phyloP scores from a whole-genome alignment of 2,888 invertebrate species.

The Blastobasis lacticolella region DNA sequence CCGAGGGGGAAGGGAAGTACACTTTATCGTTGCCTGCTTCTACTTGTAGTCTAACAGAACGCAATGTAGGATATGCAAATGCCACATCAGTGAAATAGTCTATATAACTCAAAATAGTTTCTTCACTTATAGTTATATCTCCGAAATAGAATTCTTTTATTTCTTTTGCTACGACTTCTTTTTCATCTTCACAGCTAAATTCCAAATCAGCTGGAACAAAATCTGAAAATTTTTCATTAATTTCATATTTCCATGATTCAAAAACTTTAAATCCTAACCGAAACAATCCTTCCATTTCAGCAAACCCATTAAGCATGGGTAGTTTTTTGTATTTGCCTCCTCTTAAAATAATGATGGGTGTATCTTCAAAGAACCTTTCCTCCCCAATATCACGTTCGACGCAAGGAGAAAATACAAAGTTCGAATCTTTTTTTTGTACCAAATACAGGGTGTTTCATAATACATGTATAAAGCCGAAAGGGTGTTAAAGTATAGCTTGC shows the following conservation, averaged over 20 bases:
- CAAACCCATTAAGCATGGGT: constrained; percentile 37
- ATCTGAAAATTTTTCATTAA: constrained; percentile 43
- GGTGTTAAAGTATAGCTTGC: no score
- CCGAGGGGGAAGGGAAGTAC: no score
- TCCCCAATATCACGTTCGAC: constrained; percentile 19
- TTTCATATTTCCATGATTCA: constrained; percentile 26
- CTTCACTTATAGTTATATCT: constrained; percentile 18
- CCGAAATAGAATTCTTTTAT: constrained; percentile 35
- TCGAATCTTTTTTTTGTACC: constrained; percentile 18
- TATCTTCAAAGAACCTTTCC: constrained; percentile 28
- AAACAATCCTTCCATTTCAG: constrained; percentile 38
- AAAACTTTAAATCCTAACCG: constrained; percentile 19
- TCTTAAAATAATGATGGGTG: constrained; percentile 31
- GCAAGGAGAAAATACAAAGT: constrained; percentile 13
- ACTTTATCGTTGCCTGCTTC: constrained; percentile 25
- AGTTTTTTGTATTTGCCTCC: constrained; percentile 26
- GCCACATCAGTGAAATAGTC: constrained; percentile 32
- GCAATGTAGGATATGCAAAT: constrained; percentile 21
- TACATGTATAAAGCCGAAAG: no score
- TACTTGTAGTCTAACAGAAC: constrained; percentile 21
- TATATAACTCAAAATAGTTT: constrained; percentile 23
- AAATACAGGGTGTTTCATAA: no score
- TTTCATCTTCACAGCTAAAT: constrained; percentile 25
- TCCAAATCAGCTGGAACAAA: constrained; percentile 39
- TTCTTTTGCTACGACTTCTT: constrained; percentile 21